Percentiles rank a stretch among this genome's conserved stretches.
Conservation (phyloP, 2,888 invertebrate genomes). For the Conistra vaccinii region DNA sequence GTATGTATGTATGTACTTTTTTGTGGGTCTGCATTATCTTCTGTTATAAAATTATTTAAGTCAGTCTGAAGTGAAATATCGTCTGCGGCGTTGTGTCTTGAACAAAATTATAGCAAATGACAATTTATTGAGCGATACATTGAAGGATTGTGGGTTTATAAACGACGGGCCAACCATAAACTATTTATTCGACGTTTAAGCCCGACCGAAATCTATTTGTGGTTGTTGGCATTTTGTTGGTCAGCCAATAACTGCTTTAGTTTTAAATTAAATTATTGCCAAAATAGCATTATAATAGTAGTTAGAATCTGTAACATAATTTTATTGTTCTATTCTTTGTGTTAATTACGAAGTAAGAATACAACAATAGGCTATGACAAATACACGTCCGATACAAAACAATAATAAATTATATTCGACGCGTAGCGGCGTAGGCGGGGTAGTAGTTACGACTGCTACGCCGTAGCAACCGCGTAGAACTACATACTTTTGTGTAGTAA, state of each 20-base stretch:
- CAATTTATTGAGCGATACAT: constrained; percentile 27
- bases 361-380: background rate
- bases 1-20: too few relatives aligned
- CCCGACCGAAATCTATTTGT: constrained; percentile 45
- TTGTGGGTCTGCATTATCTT: background rate
- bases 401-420: background rate
- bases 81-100: too few relatives aligned
- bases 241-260: background rate
- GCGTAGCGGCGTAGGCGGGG: constrained; percentile 6
- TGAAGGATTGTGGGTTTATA: constrained; percentile 21
- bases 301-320: background rate
- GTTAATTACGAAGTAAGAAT: background rate
- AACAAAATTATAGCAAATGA: constrained; percentile 9
- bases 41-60: background rate
- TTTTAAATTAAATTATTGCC: constrained; percentile 4
- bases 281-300: background rate
- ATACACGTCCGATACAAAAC: background rate
- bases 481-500: background rate
- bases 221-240: constrained; percentile 33
- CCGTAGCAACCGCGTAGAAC: constrained; percentile 23
- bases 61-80: background rate
- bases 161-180: constrained; percentile 31
- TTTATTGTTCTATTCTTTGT: background rate
- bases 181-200: constrained; percentile 47
- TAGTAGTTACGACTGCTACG: constrained; percentile 17